Evolutionary conservation across 1,140 invertebrate genomes (phyloP).

Genomic region (Drosophila santomea): DNA sequence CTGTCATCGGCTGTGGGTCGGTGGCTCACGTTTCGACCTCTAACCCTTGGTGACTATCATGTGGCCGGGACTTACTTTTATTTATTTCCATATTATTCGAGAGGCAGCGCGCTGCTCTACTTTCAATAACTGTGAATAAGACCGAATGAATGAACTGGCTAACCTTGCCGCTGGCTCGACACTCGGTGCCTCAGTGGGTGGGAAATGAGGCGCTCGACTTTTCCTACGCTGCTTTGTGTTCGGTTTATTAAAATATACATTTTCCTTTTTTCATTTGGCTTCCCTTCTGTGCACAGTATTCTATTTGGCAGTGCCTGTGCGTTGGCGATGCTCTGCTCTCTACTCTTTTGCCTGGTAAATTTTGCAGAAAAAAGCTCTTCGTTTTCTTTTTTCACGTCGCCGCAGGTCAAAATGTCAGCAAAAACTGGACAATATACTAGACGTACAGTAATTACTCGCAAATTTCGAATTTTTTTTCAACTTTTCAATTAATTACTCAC

Average conservation of each 20-base stretch:
- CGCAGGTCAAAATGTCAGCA: constrained; percentile 63
- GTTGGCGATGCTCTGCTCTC: constrained; percentile 27
- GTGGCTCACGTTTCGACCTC: constrained; percentile 44
- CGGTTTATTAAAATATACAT: constrained; percentile 68
- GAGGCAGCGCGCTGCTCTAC: constrained; percentile 51
- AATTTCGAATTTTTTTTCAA: not conserved
- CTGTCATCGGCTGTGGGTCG: constrained; percentile 19
- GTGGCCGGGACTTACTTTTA: constrained; percentile 23
- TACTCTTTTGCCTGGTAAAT: constrained; percentile 50
- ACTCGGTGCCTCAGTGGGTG: constrained; percentile 3
- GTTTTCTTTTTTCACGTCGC: constrained; percentile 41
- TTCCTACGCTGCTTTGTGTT: constrained; percentile 43
- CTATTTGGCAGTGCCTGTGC: constrained; percentile 21
- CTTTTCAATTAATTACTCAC: not conserved
- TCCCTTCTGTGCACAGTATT: constrained; percentile 18
- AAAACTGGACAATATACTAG: constrained; percentile 45
- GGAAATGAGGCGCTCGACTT: constrained; percentile 5
- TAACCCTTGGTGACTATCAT: constrained; percentile 53
- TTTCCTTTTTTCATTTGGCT: constrained; percentile 35
- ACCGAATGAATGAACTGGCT: constrained; percentile 70
- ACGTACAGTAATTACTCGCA: constrained; percentile 23
- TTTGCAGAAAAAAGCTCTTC: constrained; percentile 36
- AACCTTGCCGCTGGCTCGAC: constrained; percentile 57
- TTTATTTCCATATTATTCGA: constrained; percentile 72
- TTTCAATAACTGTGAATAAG: constrained; percentile 73